phyloP scores from a whole-genome alignment of 1,140 invertebrate species.

The Plectrocnemia conspersa region DNA sequence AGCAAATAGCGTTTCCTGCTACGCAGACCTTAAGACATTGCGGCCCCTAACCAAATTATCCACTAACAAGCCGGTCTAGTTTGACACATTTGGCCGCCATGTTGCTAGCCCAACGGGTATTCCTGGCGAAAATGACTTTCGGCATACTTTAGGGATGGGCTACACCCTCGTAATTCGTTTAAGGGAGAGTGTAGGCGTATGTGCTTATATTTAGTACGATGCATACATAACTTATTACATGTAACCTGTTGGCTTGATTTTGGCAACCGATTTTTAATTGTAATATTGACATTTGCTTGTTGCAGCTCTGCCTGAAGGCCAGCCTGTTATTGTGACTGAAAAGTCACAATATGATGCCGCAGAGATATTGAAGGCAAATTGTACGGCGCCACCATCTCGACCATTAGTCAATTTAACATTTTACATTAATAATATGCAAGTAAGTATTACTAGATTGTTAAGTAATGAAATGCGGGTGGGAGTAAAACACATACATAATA shows the following conservation, averaged over 20 bases:
- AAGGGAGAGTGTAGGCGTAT: too few species aligned
- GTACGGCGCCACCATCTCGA: constrained; percentile 66
- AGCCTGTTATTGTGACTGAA: constrained; percentile 58
- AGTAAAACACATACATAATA: too few species aligned
- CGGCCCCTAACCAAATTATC: constrained; percentile 19
- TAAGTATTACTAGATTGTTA: constrained; percentile 53
- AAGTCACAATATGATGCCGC: constrained; percentile 68
- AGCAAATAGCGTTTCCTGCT: constrained; percentile 8
- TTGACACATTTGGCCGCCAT: constrained; percentile 21
- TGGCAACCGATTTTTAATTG: too few species aligned
- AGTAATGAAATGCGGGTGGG: too few species aligned
- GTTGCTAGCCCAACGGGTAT: too few species aligned
- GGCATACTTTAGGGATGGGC: too few species aligned
- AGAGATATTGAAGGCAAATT: constrained; percentile 69
- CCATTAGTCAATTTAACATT: constrained; percentile 65
- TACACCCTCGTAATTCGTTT: too few species aligned
- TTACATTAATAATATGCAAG: constrained; percentile 68
- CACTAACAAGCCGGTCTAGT: constrained; percentile 20
- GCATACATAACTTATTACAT: too few species aligned
- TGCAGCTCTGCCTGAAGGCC: constrained; percentile 56
- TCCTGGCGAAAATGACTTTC: neutral
- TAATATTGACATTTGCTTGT: constrained; percentile 29
- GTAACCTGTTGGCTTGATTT: too few species aligned
- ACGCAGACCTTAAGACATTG: neutral
- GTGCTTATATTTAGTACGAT: neutral